phyloP scores from a whole-genome alignment of 2,888 invertebrate species.

The Temnothorax unifasciatus region DNA sequence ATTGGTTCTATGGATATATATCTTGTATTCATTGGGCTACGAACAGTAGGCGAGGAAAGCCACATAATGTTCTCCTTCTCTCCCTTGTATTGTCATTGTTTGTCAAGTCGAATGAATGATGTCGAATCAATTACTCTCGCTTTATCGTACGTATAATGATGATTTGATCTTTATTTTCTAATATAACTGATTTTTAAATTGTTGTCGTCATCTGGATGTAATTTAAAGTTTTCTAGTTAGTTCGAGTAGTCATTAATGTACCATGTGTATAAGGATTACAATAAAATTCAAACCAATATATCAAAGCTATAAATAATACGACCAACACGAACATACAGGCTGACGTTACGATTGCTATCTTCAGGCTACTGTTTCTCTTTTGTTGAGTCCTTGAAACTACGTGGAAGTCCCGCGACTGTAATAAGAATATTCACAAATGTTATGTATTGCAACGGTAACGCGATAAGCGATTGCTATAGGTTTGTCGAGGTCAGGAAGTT shows the following conservation, averaged over 20 bases:
- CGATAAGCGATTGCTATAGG: constrained; percentile 6
- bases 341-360: constrained; percentile 48
- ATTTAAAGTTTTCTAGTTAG: neutral
- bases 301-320: constrained; percentile 63
- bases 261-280: constrained; percentile 6
- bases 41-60: no score
- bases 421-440: constrained; percentile 38
- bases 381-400: constrained; percentile 55
- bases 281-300: constrained; percentile 51
- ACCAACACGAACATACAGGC: constrained; percentile 63
- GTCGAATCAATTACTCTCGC: no score
- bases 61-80: no score
- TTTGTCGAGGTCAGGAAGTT: constrained; percentile 35
- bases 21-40: no score
- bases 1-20: no score
- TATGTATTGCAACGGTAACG: neutral
- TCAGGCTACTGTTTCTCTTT: constrained; percentile 64
- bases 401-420: constrained; percentile 76
- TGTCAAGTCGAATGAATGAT: no score
- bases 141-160: no score
- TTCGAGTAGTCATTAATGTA: constrained; percentile 16
- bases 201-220: neutral
- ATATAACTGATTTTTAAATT: neutral
- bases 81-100: no score
- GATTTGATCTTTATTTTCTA: neutral